A percentile compares a stretch with the other conserved stretches of the same genome.
These are phyloP conservation scores for Xylota sylvarum DNA, from an alignment of 2,888 invertebrate genomes.

Conservation along the genomic window DNA sequence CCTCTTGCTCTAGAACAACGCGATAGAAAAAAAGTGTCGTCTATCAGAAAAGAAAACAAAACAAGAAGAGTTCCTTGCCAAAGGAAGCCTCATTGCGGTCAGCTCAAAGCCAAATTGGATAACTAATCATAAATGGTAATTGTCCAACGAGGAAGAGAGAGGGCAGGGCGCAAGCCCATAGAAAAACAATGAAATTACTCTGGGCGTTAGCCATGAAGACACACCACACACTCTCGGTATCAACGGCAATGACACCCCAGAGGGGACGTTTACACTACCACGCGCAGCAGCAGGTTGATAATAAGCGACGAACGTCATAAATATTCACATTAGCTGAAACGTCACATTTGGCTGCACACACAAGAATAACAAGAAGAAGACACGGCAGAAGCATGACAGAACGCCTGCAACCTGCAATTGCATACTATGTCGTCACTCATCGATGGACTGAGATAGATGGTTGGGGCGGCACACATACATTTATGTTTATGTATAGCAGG, in stretches of 20 bases:
- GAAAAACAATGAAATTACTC: conserved; percentile 54
- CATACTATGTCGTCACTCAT: conserved; percentile 67
- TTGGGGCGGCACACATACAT: conserved; percentile 27
- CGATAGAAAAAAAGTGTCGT: conserved; percentile 39
- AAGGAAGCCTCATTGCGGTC: conserved; percentile 34
- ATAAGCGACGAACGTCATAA: conserved; percentile 75
- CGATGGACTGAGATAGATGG: conserved; percentile 60
- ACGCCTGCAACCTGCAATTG: conserved; percentile 46
- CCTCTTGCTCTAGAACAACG: neutral
- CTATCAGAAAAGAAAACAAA: neutral
- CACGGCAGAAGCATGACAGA: conserved; percentile 27
- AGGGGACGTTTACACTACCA: conserved; percentile 67
- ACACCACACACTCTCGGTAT: conserved; percentile 7
- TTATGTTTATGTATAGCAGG: conserved; percentile 22
- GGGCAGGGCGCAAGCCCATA: conserved; percentile 5
- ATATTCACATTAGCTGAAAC: conserved; percentile 76
- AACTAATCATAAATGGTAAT: conserved; percentile 75
- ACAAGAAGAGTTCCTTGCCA: neutral
- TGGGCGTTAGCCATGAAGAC: conserved; percentile 71
- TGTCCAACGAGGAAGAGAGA: conserved; percentile 25
- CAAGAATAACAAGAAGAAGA: conserved; percentile 23
- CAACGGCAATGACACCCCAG: conserved; percentile 38
- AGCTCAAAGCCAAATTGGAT: conserved; percentile 58
- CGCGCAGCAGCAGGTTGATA: conserved; percentile 72
- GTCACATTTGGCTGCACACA: conserved; percentile 74